Evolutionary conservation across 2,113 vertebrate genomes (phyloP).

Genomic region (Phalacrocorax aristotelis): DNA sequence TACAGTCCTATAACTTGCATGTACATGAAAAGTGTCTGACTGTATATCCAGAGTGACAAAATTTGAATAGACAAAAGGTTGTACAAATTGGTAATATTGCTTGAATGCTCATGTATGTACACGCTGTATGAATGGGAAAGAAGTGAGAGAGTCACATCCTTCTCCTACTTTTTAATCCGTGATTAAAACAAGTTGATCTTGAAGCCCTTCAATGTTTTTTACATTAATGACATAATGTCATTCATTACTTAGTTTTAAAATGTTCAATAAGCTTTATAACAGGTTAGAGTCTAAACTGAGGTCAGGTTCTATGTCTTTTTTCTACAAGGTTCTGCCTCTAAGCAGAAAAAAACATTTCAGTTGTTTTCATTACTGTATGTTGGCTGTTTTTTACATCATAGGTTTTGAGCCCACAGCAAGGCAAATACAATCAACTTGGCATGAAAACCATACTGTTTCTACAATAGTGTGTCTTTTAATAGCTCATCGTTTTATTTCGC

Average conservation of each 20-base stretch:
- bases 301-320: not conserved
- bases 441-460: not conserved
- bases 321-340: not conserved
- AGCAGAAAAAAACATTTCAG: not conserved
- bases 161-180: not conserved
- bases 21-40: not conserved
- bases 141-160: not conserved
- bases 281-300: not conserved
- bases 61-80: not conserved
- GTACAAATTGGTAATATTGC: not conserved
- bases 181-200: not conserved
- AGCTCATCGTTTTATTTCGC: not conserved
- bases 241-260: not conserved
- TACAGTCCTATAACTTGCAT: not conserved
- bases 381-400: not conserved
- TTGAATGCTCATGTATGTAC: not conserved
- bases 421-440: not conserved
- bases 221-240: not conserved
- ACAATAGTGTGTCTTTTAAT: conserved; percentile 2
- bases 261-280: not conserved
- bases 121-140: not conserved
- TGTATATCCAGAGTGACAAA: not conserved
- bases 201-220: not conserved
- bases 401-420: conserved; percentile 9
- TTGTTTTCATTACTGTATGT: not conserved